A percentile compares a stretch with the other conserved stretches of the same genome.
Evolutionary conservation across 2,797 vertebrate genomes (phyloP).

Genomic region (Enteromius treurensis): DNA sequence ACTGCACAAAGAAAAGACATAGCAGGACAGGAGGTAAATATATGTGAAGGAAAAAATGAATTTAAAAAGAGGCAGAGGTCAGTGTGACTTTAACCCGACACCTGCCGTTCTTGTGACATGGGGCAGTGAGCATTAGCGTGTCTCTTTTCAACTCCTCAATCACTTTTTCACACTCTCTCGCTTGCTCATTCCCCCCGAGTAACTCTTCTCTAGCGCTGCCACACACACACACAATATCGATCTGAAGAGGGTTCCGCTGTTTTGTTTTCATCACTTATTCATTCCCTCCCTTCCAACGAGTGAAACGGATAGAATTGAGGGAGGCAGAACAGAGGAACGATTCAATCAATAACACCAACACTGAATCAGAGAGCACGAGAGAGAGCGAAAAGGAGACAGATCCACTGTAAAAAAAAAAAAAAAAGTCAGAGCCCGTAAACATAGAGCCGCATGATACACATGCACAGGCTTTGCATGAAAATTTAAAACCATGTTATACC

Average conservation of each 20-base stretch:
- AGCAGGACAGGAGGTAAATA: background rate
- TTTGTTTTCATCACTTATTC: slow-evolving; percentile 87
- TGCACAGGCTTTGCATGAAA: slow-evolving; percentile 1
- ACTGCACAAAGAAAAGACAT: slow-evolving; percentile 69
- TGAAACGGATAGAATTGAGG: slow-evolving; percentile 80
- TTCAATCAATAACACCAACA: slow-evolving; percentile 85
- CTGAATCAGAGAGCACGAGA: slow-evolving; percentile 50
- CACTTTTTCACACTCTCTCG: slow-evolving; percentile 39
- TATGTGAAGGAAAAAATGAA: background rate
- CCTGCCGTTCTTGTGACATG: background rate
- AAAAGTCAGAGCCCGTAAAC: slow-evolving; percentile 46
- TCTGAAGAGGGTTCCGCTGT: slow-evolving; percentile 75
- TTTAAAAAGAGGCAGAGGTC: slow-evolving; percentile 29
- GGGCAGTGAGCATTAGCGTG: background rate
- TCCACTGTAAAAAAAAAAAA: background rate
- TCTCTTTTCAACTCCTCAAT: slow-evolving; percentile 27
- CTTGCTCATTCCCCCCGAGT: slow-evolving; percentile 41
- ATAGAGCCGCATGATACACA: slow-evolving; percentile 3
- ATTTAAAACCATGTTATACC: background rate
- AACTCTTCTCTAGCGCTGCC: slow-evolving; percentile 14
- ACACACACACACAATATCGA: slow-evolving; percentile 69
- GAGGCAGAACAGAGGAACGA: slow-evolving; percentile 80
- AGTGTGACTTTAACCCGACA: slow-evolving; percentile 29
- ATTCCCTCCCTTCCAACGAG: slow-evolving; percentile 75
- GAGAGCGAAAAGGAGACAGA: slow-evolving; percentile 45